A percentile compares a stretch with the other conserved stretches of the same genome.
Conservation (phyloP, 2,113 vertebrate genomes). For the Protobothrops mucrosquamatus region DNA sequence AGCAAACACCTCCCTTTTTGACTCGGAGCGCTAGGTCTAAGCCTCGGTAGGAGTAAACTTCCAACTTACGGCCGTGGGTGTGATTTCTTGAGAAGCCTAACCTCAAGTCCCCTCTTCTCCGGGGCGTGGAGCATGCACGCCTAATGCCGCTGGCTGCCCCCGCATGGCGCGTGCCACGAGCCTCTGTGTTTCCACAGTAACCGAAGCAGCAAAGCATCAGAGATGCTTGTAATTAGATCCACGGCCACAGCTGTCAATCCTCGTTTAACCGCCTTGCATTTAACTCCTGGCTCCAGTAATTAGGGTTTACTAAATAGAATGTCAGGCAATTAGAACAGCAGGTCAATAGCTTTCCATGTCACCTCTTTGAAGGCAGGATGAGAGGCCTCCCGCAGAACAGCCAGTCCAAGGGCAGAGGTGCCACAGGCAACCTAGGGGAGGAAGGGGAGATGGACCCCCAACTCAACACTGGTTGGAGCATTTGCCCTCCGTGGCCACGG, state of each 20-base stretch:
- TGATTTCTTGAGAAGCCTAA: not conserved
- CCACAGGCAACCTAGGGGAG: not conserved
- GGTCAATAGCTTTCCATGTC: conserved; percentile 25
- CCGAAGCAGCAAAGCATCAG: conserved; percentile 5
- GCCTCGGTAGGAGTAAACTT: not conserved
- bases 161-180: not conserved
- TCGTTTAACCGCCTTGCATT: conserved; percentile 36
- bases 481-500: not conserved
- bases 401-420: not conserved
- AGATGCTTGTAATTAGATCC: conserved; percentile 33
- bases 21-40: not conserved
- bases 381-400: too few relatives aligned
- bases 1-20: not conserved
- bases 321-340: conserved; percentile 40
- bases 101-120: not conserved
- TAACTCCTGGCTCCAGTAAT: conserved; percentile 39
- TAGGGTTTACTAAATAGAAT: conserved; percentile 45
- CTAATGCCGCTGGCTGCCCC: not conserved
- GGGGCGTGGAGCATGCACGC: not conserved
- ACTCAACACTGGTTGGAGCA: not conserved
- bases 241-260: conserved; percentile 37
- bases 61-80: not conserved
- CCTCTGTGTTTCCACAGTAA: conserved; percentile 32
- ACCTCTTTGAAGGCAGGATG: conserved; percentile 13
- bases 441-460: not conserved